Conservation (phyloP, 2,888 invertebrate genomes). For the Herminia tarsipennalis region DNA sequence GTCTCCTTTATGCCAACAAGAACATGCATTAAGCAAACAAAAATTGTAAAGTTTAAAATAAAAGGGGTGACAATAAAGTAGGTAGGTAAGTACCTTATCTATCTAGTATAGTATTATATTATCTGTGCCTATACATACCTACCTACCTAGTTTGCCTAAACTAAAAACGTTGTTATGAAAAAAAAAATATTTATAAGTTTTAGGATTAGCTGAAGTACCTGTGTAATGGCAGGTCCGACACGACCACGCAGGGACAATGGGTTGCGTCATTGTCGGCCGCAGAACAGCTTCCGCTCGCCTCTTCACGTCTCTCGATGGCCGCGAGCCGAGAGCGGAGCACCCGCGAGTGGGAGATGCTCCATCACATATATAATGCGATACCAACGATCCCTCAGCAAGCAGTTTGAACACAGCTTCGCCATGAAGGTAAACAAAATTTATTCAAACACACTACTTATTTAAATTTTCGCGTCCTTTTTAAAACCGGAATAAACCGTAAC, state of each 20-base stretch:
- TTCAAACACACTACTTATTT: conserved; percentile 13
- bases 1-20: too few relatives aligned
- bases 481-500: too few relatives aligned
- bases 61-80: too few relatives aligned
- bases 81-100: too few relatives aligned
- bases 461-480: too few relatives aligned
- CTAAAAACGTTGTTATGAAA: too few relatives aligned
- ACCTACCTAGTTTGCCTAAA: too few relatives aligned
- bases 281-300: conserved; percentile 76
- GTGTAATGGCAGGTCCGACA: conserved; percentile 21
- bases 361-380: conserved; percentile 74
- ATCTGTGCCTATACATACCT: too few relatives aligned
- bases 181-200: too few relatives aligned
- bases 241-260: conserved; percentile 66
- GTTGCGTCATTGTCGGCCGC: conserved; percentile 69
- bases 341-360: conserved; percentile 71
- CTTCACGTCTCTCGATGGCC: conserved; percentile 58
- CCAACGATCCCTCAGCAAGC: conserved; percentile 69
- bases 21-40: too few relatives aligned
- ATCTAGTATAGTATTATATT: too few relatives aligned
- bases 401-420: conserved; percentile 76
- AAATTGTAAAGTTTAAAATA: too few relatives aligned
- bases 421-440: conserved; percentile 72
- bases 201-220: neutral
- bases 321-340: conserved; percentile 40